Evolutionary conservation across 1,140 invertebrate species (phyloP).

Genomic region (Parasteatoda tepidariorum): DNA sequence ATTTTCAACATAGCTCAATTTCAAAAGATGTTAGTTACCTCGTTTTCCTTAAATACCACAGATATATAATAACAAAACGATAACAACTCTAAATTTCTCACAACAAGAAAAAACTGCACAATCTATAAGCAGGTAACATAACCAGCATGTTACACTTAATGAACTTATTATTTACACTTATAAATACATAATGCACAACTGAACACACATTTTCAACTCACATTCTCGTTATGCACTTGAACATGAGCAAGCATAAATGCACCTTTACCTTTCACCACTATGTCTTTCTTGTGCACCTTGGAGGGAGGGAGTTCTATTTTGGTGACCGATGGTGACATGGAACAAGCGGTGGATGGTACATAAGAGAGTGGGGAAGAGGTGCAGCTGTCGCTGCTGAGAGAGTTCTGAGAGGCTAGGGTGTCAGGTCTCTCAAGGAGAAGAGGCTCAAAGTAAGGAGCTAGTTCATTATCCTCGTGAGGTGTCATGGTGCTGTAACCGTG

Average conservation of each 20-base stretch:
- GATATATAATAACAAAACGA: too few species aligned
- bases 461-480: conserved; percentile 87
- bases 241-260: conserved; percentile 85
- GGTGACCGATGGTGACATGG: conserved; percentile 66
- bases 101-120: not conserved
- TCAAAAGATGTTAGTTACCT: too few species aligned
- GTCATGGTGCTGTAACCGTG: conserved; percentile 97
- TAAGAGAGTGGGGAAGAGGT: conserved; percentile 63
- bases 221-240: conserved; percentile 80
- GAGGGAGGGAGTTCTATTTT: conserved; percentile 63
- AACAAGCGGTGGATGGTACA: conserved; percentile 65
- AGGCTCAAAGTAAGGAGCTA: conserved; percentile 78
- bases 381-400: conserved; percentile 55
- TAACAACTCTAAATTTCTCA: too few species aligned
- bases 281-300: conserved; percentile 68
- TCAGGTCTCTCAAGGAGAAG: conserved; percentile 70
- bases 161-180: not conserved
- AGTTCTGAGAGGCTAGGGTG: conserved; percentile 63
- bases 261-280: conserved; percentile 66
- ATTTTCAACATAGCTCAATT: too few species aligned
- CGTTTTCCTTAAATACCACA: too few species aligned
- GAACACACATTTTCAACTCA: conserved; percentile 66
- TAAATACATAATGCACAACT: too few species aligned
- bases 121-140: conserved; percentile 2
- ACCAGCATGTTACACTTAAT: conserved; percentile 46